These are phyloP conservation scores for Flabesymbios commensalis DNA, from an alignment of 2,888 invertebrate species.

Conservation along the genomic window DNA sequence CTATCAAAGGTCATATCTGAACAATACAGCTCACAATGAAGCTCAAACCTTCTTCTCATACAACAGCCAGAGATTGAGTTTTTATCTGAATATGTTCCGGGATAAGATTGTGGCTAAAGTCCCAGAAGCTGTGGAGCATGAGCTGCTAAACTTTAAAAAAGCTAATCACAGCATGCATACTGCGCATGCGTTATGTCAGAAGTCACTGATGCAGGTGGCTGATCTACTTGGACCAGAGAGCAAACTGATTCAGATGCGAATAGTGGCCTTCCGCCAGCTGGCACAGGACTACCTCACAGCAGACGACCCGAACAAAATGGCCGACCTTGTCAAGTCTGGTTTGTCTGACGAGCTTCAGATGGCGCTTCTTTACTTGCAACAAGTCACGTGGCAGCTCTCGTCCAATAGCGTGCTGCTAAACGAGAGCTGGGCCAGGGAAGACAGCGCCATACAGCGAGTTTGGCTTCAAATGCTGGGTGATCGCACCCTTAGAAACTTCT, in stretches of 20 bases:
- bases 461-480: slow-evolving; percentile 22
- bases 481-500: slow-evolving; percentile 17
- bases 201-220: not conserved
- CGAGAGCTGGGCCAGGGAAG: not conserved
- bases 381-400: not conserved
- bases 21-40: slow-evolving; percentile 14
- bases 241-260: not conserved
- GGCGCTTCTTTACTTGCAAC: not conserved
- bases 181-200: not conserved
- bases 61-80: not conserved
- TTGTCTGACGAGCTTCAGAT: not conserved
- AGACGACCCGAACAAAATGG: not conserved
- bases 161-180: slow-evolving; percentile 13
- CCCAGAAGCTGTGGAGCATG: not conserved
- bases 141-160: slow-evolving; percentile 2
- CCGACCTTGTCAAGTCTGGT: slow-evolving; percentile 11
- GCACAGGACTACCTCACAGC: slow-evolving; percentile 11
- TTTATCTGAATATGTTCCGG: slow-evolving; percentile 14
- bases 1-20: slow-evolving; percentile 11
- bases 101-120: slow-evolving; percentile 5
- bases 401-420: not conserved
- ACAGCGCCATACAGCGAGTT: not conserved
- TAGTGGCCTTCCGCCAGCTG: slow-evolving; percentile 7
- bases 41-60: slow-evolving; percentile 7
- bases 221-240: not conserved